Percentiles rank a stretch among this genome's conserved stretches.
Conservation (phyloP, 2,797 vertebrate species). For the Hippoglossus hippoglossus region DNA sequence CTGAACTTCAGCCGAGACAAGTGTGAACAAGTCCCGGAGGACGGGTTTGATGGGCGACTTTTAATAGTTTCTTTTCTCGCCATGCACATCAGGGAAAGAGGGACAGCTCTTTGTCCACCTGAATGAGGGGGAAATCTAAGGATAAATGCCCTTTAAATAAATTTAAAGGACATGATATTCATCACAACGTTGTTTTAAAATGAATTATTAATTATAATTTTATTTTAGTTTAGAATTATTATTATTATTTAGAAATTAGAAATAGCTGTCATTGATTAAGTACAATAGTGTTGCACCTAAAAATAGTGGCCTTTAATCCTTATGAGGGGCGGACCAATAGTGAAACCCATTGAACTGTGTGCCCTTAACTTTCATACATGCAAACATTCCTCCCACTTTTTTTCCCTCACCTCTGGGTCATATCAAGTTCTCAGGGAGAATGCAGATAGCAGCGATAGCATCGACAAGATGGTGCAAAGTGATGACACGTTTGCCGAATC, state of each 20-base stretch:
- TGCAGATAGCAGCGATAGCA: conserved; percentile 74
- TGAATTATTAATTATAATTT: no score
- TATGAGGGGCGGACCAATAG: conserved; percentile 19
- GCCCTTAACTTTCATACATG: no score
- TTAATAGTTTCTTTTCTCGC: conserved; percentile 73
- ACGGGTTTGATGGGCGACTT: conserved; percentile 76
- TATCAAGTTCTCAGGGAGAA: conserved; percentile 81
- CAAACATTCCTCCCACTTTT: conserved; percentile 20
- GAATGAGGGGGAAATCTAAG: conserved; percentile 10
- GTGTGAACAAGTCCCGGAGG: conserved; percentile 75
- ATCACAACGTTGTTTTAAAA: background rate
- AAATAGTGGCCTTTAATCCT: no score
- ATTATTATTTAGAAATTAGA: background rate
- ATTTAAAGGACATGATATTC: background rate
- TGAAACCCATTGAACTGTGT: conserved; percentile 10
- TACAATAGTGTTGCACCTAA: background rate
- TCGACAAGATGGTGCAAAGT: conserved; percentile 80
- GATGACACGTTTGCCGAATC: conserved; percentile 81
- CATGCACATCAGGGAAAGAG: conserved; percentile 14
- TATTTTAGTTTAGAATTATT: background rate
- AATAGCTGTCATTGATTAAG: background rate
- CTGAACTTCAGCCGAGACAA: conserved; percentile 74
- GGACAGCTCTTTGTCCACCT: conserved; percentile 19
- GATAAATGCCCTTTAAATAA: background rate
- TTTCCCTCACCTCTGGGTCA: conserved; percentile 71